phyloP scores from a whole-genome alignment of 2,797 vertebrate species.

The Hyperoplus lanceolatus region DNA sequence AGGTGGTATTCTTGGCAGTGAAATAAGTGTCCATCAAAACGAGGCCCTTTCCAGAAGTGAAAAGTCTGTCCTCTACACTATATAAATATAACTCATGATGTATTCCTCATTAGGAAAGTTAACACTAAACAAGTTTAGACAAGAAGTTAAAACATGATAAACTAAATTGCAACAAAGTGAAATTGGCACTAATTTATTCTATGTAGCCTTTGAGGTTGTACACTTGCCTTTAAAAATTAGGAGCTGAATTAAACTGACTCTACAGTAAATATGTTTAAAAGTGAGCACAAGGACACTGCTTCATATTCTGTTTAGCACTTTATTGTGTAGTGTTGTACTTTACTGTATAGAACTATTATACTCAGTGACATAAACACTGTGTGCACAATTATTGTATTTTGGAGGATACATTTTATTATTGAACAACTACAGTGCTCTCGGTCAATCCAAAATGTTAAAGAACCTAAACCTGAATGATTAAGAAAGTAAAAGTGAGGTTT shows the following conservation, averaged over 20 bases:
- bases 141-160: conserved; percentile 9
- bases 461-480: no score
- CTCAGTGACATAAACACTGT: no score
- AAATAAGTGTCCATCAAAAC: conserved; percentile 26
- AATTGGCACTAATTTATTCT: neutral
- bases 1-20: conserved; percentile 18
- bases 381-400: no score
- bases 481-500: no score
- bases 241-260: conserved; percentile 4
- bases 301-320: neutral
- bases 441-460: no score
- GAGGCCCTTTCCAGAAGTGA: conserved; percentile 8
- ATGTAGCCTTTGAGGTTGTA: conserved; percentile 32
- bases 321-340: no score
- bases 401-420: no score
- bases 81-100: conserved; percentile 25
- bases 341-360: no score
- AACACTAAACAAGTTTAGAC: neutral
- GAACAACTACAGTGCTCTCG: no score
- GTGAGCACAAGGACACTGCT: neutral
- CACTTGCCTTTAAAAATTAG: conserved; percentile 13
- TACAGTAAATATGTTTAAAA: neutral
- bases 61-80: conserved; percentile 12
- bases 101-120: neutral
- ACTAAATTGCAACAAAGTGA: conserved; percentile 13